A percentile compares a stretch with the other conserved stretches of the same genome.
Conservation (phyloP, 2,797 vertebrate genomes). For the Siniperca scherzeri region DNA sequence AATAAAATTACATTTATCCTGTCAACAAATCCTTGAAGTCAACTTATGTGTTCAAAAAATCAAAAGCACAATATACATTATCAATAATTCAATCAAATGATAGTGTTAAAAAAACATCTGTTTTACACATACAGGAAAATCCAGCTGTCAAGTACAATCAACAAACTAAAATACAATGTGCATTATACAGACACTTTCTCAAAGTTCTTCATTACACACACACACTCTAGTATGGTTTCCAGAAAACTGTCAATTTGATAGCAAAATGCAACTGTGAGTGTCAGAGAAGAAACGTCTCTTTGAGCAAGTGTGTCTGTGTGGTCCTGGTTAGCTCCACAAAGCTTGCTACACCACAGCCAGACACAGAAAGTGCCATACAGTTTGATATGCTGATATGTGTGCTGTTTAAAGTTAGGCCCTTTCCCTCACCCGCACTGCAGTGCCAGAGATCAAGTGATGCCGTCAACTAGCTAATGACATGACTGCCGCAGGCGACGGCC, state of each 20-base stretch:
- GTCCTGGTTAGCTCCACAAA: conserved; percentile 32
- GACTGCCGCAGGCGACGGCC: conserved; percentile 74
- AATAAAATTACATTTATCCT: background rate
- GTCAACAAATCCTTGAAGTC: conserved; percentile 14
- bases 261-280: conserved; percentile 11
- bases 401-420: conserved; percentile 63
- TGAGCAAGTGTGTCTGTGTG: conserved; percentile 18
- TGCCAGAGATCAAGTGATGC: conserved; percentile 80
- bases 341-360: conserved; percentile 18
- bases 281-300: conserved; percentile 22
- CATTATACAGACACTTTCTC: conserved; percentile 1
- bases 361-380: conserved; percentile 26
- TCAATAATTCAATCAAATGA: conserved; percentile 19
- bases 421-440: conserved; percentile 60
- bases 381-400: conserved; percentile 60
- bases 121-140: conserved; percentile 11
- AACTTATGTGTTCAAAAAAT: background rate
- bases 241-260: conserved; percentile 21
- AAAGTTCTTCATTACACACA: conserved; percentile 1
- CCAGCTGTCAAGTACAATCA: conserved; percentile 11
- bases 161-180: conserved; percentile 8
- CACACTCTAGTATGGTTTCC: background rate
- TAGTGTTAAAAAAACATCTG: background rate
- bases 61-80: conserved; percentile 8
- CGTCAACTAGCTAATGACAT: conserved; percentile 83